These are phyloP conservation scores for Pionites leucogaster DNA, from an alignment of 2,113 vertebrate species.

Conservation along the genomic window DNA sequence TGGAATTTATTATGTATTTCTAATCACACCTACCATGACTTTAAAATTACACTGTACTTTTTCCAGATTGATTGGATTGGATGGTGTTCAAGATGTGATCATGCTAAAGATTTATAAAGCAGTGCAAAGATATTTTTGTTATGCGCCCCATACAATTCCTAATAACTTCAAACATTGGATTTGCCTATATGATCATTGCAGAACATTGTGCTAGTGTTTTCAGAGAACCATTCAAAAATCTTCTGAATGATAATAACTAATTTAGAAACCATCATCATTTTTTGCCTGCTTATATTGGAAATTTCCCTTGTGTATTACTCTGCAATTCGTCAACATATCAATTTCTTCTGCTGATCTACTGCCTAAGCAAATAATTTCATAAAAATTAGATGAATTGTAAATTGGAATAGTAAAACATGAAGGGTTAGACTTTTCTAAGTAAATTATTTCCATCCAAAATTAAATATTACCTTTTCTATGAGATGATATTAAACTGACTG, in stretches of 20 bases:
- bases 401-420: neutral
- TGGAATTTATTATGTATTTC: neutral
- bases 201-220: neutral
- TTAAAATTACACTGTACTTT: neutral
- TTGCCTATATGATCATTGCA: conserved; percentile 4
- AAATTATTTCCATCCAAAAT: neutral
- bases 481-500: neutral
- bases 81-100: neutral
- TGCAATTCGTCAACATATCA: neutral
- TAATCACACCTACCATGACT: neutral
- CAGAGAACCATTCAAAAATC: neutral
- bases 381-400: neutral
- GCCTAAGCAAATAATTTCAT: neutral
- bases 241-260: conserved; percentile 3
- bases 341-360: neutral
- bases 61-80: neutral
- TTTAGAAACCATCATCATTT: conserved; percentile 22
- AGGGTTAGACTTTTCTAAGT: neutral
- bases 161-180: neutral
- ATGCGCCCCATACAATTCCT: neutral
- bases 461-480: neutral
- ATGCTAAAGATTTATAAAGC: neutral
- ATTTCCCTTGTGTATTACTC: neutral
- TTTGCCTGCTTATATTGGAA: neutral
- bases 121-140: neutral